Evolutionary conservation across 2,113 vertebrate species (phyloP), one percentile per base, ranked within the genome.

Genomic region (Copsychus sechellarum): DNA sequence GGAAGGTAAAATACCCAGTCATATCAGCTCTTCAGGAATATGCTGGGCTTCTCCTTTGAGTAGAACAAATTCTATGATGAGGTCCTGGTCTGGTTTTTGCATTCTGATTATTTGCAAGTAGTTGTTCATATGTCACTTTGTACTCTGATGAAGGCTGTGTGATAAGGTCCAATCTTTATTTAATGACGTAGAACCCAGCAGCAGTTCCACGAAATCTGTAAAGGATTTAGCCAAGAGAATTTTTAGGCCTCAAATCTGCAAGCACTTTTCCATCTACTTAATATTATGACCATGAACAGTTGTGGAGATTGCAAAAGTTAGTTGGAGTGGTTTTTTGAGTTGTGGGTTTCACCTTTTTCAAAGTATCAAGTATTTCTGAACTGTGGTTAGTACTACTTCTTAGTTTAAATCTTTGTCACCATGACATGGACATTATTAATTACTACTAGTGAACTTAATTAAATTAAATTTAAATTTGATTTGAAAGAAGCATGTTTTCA

Each of bases 1-100:
- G 19, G 38, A 76, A 80, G 12, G 33, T 28, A 56, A 62, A 71
- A 81, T 26, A 56, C 50, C 21, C 23, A 64, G 20, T 72, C 11
- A 0, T 51, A n/a, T 19, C 29, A 38, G 50, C 16, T 86, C 38
- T n/a, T 18, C 19, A 69, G 58, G 40, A 87, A 61, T n/a, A 61
- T 3, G 12, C 2, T 66, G 5, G 57, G 34, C 22, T 89, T 53
- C 65, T 83, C 23, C 43, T 93, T 79, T 31, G 8, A 69, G 48
- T 11, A 88, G 58, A 95, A 95, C 36, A 88, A 82, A 82, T 28
- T 72, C n/a, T 56, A 16, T 34, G 79, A 81, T 12, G 23, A 90
- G 85, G 24, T 28, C 45, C 33, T 62, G 38, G 20, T 50, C 33
- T 42, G 83, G 33, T 48, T 81, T 61, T 78, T 2, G 0, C 28